phyloP scores from a whole-genome alignment of 2,888 invertebrate species.

The Automeris io region DNA sequence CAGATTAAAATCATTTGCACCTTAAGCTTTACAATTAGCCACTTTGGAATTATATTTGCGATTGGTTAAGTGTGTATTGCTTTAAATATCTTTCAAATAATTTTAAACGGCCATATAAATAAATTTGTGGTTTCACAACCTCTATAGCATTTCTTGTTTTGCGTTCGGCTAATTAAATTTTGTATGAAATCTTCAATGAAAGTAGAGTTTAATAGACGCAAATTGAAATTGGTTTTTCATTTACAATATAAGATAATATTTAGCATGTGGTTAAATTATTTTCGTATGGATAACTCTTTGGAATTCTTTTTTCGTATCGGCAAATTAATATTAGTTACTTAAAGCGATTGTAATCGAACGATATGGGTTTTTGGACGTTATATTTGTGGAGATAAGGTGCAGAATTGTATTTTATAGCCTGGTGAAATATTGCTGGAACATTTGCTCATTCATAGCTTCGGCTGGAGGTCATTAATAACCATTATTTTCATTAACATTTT shows the following conservation, averaged over 20 bases:
- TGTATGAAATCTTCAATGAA: too few relatives aligned
- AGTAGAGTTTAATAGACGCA: too few relatives aligned
- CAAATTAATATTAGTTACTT: background rate
- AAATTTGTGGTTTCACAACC: too few relatives aligned
- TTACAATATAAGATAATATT: background rate
- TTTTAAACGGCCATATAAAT: too few relatives aligned
- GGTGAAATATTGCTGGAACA: slow-evolving; percentile 10
- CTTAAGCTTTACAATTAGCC: too few relatives aligned
- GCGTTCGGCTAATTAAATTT: too few relatives aligned
- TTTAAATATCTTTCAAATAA: too few relatives aligned
- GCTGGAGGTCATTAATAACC: slow-evolving; percentile 30
- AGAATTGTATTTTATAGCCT: too few relatives aligned
- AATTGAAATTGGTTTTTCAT: background rate
- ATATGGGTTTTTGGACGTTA: background rate
- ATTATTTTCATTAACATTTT: slow-evolving; percentile 23
- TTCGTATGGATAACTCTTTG: background rate
- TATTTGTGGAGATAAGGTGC: background rate
- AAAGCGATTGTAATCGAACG: background rate
- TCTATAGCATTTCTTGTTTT: too few relatives aligned
- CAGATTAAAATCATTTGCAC: too few relatives aligned
- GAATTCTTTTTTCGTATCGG: background rate
- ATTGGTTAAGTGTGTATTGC: too few relatives aligned
- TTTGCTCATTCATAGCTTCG: slow-evolving; percentile 20
- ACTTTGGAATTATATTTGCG: too few relatives aligned
- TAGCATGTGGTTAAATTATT: background rate